Evolutionary conservation across 2,113 vertebrate genomes (phyloP), one percentile per base, ranked within the genome.

Genomic region (Apaloderma vittatum): DNA sequence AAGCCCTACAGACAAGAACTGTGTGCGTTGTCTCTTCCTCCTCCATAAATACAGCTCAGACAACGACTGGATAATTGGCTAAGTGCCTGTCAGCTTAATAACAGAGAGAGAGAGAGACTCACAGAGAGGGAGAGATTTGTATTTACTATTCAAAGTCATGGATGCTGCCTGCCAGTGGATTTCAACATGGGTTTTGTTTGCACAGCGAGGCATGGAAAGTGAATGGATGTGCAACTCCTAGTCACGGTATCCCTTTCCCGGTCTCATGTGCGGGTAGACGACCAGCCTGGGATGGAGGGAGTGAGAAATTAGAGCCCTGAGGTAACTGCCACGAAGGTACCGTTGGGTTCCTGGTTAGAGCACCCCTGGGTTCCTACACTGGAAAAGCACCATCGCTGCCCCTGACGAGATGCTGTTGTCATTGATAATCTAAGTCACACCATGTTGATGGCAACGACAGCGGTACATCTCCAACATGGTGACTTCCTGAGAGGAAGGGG

Each of bases 21-120:
- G 58, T 82, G 71, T 40, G 48, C 66, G 9, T 90, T 94, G 78
- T 37, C 87, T 91, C 82, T 94, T 97, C 92, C 87, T 96, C 96
- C 77, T 94, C 91, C 72, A 88, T 97, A 96, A 98, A 96, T 94
- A 96, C 88, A 83, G 90, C 92, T 95, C 96, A 96, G 74, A 94
- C 59, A 37, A 96, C 17, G 74, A 97, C 55, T 89, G 97, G 88
- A 82, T 95, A 98, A 97, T 93, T 97, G 97, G 95, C 93, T 95
- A 97, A 95, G 90, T 97, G 95, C 84, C 94, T 96, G 94, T 97
- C 91, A 97, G 95, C 86, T 91, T 95, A 96, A 97, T 91, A 97
- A 84, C 61, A 88, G 71, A 96, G 61, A 92, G 45, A 96, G 61
- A 92, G 45, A 65, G 27, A 67, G 43, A 79, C 29, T 74, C 12